These are phyloP conservation scores for Pyrgilauda ruficollis DNA, from an alignment of 2,113 vertebrate species.

Conservation along the genomic window DNA sequence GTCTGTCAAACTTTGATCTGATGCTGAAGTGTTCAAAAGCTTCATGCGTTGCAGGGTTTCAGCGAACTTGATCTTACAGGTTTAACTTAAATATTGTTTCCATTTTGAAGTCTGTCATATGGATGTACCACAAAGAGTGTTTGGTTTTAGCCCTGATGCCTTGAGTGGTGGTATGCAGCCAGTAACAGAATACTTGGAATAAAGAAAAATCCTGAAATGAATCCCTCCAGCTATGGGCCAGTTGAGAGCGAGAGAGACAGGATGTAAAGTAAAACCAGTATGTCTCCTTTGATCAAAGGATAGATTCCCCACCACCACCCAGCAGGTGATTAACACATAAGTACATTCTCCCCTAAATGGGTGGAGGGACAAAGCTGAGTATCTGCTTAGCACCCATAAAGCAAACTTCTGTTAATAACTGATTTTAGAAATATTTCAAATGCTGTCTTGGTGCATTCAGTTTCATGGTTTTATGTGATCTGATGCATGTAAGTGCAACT, in stretches of 20 bases:
- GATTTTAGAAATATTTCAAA: neutral
- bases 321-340: conserved; percentile 73
- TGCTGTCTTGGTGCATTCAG: neutral
- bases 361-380: neutral
- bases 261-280: conserved; percentile 79
- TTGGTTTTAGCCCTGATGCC: conserved; percentile 66
- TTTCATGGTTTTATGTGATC: neutral
- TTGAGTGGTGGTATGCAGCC: conserved; percentile 65
- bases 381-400: conserved; percentile 6
- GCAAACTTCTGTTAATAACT: neutral
- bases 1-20: conserved; percentile 51
- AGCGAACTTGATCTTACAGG: conserved; percentile 76
- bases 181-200: conserved; percentile 77
- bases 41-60: conserved; percentile 58
- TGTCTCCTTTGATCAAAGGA: conserved; percentile 78
- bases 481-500: neutral
- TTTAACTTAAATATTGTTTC: conserved; percentile 77
- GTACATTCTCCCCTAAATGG: conserved; percentile 25
- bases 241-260: conserved; percentile 68
- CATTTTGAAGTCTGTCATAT: conserved; percentile 77
- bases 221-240: conserved; percentile 73
- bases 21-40: conserved; percentile 68
- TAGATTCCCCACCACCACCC: conserved; percentile 65
- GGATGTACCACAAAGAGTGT: conserved; percentile 69
- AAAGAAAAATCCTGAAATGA: conserved; percentile 76